phyloP scores from a whole-genome alignment of 2,888 invertebrate species.

The Ochropacha duplaris region DNA sequence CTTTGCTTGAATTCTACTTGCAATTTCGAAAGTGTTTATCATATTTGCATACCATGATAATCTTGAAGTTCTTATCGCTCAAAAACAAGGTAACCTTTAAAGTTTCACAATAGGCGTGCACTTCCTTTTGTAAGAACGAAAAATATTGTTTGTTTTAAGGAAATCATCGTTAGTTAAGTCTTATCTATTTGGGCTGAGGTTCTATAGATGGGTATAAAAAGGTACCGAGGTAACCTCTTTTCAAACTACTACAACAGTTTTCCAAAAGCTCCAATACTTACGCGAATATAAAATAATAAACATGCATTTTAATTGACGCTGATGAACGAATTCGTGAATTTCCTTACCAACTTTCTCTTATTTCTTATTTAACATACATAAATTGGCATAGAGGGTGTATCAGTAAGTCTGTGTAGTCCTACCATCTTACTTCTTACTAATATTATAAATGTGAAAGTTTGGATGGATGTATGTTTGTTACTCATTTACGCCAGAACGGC shows the following conservation, averaged over 20 bases:
- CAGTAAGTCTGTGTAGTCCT: too few relatives aligned
- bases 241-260: neutral
- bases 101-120: constrained; percentile 27
- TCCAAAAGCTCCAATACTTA: neutral
- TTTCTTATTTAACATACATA: neutral
- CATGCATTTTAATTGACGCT: neutral
- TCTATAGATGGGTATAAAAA: neutral
- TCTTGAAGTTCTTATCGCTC: constrained; percentile 24
- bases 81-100: constrained; percentile 27
- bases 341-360: neutral
- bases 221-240: neutral
- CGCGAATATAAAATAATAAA: neutral
- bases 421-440: too few relatives aligned
- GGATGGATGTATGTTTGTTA: too few relatives aligned
- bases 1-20: too few relatives aligned
- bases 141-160: constrained; percentile 12
- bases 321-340: neutral
- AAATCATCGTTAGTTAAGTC: neutral
- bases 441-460: too few relatives aligned
- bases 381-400: neutral
- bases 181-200: neutral
- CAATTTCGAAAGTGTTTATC: neutral
- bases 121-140: constrained; percentile 23
- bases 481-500: too few relatives aligned
- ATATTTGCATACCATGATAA: constrained; percentile 1